A percentile compares a stretch with the other conserved stretches of the same genome.
These are phyloP conservation scores for Fistularia commersonii DNA, from an alignment of 2,797 vertebrate genomes.

Conservation along the genomic window DNA sequence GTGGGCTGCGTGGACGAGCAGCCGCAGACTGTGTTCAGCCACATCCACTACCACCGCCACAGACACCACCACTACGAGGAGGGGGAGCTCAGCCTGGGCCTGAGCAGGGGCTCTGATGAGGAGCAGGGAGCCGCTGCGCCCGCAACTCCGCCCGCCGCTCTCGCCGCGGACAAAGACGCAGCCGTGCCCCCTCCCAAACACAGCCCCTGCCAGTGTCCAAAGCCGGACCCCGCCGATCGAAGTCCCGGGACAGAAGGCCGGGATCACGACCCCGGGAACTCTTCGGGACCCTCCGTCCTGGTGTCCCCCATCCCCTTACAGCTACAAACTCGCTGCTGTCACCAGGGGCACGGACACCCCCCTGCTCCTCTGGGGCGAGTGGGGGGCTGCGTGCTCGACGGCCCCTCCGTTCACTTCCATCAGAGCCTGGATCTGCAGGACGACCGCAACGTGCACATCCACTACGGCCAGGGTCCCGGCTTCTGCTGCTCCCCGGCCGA, in stretches of 20 bases:
- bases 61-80: slow-evolving; percentile 91
- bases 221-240: slow-evolving; percentile 63
- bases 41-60: slow-evolving; percentile 91
- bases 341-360: slow-evolving; percentile 65
- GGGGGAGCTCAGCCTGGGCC: slow-evolving; percentile 65
- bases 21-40: slow-evolving; percentile 84
- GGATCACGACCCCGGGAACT: slow-evolving; percentile 48
- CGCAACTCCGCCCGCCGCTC: slow-evolving; percentile 23
- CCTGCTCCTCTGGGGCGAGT: slow-evolving; percentile 66
- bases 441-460: slow-evolving; percentile 72
- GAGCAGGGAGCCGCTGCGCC: slow-evolving; percentile 61
- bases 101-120: slow-evolving; percentile 69
- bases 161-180: slow-evolving; percentile 64
- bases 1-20: slow-evolving; percentile 66
- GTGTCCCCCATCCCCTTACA: slow-evolving; percentile 60
- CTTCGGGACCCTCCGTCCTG: slow-evolving; percentile 48
- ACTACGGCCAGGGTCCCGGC: slow-evolving; percentile 69
- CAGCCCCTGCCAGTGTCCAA: slow-evolving; percentile 68
- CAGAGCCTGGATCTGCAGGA: slow-evolving; percentile 78
- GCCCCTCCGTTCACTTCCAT: slow-evolving; percentile 68
- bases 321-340: slow-evolving; percentile 70
- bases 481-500: slow-evolving; percentile 78
- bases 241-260: slow-evolving; percentile 57
- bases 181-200: slow-evolving; percentile 56
- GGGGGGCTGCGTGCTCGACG: slow-evolving; percentile 72